phyloP scores from a whole-genome alignment of 2,113 vertebrate species.

The Spheniscus mendiculus region DNA sequence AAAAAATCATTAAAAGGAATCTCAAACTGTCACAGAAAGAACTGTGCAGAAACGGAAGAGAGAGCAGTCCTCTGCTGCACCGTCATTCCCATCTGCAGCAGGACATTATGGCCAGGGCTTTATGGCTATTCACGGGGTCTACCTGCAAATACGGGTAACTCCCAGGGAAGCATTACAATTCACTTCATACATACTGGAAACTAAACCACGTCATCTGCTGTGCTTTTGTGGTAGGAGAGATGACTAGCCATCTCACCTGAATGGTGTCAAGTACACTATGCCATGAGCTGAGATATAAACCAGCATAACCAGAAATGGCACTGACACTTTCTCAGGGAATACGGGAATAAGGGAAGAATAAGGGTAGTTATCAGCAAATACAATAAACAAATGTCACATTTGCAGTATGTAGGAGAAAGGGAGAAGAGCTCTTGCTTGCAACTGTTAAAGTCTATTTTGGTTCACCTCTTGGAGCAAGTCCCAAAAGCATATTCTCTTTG shows the following conservation, averaged over 20 bases:
- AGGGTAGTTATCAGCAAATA: neutral
- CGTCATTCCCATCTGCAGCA: neutral
- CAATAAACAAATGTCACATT: rapidly evolving
- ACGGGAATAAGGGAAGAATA: neutral
- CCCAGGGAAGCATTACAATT: neutral
- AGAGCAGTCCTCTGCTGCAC: neutral
- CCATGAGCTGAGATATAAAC: neutral
- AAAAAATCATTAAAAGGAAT: neutral
- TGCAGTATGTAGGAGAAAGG: neutral
- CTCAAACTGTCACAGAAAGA: neutral
- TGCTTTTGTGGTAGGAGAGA: neutral
- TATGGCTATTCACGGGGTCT: neutral
- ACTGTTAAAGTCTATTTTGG: neutral
- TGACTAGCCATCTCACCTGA: neutral
- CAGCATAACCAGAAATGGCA: neutral
- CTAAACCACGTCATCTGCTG: neutral
- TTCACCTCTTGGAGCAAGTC: neutral
- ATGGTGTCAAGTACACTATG: neutral
- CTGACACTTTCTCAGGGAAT: neutral
- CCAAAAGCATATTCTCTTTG: neutral
- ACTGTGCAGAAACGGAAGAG: neutral
- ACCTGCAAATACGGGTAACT: neutral
- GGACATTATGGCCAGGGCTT: neutral
- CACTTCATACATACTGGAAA: neutral
- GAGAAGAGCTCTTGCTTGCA: neutral